A percentile compares a stretch with the other conserved stretches of the same genome.
These are phyloP conservation scores for Archilochus colubris DNA, from an alignment of 2,113 vertebrate genomes.

Conservation along the genomic window DNA sequence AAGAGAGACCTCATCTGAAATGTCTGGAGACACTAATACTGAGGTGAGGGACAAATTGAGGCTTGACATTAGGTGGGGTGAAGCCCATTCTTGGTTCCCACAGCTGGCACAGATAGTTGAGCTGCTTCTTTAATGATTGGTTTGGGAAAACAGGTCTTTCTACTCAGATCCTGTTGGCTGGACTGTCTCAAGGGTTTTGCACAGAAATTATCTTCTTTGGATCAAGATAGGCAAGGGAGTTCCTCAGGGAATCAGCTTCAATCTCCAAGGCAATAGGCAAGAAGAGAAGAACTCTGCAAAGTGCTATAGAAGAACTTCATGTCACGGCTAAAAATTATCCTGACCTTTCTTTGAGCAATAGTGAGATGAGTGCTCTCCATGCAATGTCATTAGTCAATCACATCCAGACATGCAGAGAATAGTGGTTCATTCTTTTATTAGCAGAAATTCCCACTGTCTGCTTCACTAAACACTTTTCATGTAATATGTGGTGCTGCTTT, in stretches of 20 bases:
- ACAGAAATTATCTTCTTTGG: not conserved
- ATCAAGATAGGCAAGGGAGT: not conserved
- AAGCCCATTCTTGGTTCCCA: not conserved
- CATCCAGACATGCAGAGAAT: not conserved
- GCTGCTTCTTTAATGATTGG: not conserved
- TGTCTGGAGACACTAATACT: not conserved
- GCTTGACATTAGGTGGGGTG: not conserved
- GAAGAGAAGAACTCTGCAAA: not conserved
- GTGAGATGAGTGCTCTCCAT: not conserved
- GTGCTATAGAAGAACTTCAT: not conserved
- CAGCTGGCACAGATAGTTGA: not conserved
- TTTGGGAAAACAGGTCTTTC: not conserved
- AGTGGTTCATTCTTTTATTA: constrained; percentile 24
- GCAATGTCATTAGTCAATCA: not conserved
- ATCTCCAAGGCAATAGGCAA: not conserved
- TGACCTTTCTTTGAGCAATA: not conserved
- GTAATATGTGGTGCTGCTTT: not conserved
- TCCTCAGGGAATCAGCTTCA: not conserved
- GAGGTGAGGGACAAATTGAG: not conserved
- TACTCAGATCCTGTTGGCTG: not conserved
- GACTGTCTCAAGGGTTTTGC: not conserved
- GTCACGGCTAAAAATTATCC: not conserved
- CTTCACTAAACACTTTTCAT: constrained; percentile 29
- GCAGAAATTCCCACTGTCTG: not conserved
- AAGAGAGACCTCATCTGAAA: not conserved